These are phyloP conservation scores for Drosophila novamexicana DNA, from an alignment of 1,140 invertebrate genomes.

Conservation along the genomic window DNA sequence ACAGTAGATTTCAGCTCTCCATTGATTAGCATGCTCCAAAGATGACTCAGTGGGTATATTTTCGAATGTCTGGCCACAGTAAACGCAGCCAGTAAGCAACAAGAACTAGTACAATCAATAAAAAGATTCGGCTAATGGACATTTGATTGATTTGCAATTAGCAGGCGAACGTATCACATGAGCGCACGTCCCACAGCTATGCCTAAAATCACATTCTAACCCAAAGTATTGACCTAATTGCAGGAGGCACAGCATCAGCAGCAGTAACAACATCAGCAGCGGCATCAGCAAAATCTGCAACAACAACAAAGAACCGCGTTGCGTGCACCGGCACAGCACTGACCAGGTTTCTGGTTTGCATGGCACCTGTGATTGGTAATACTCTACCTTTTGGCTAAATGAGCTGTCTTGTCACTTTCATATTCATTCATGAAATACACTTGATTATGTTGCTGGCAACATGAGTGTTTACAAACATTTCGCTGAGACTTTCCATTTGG, in stretches of 20 bases:
- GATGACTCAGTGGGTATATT: slow-evolving; percentile 58
- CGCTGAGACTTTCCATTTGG: not conserved
- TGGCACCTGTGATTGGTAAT: slow-evolving; percentile 84
- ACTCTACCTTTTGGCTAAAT: slow-evolving; percentile 6
- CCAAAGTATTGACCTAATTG: slow-evolving; percentile 70
- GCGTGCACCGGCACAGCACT: slow-evolving; percentile 69
- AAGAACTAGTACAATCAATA: slow-evolving; percentile 23
- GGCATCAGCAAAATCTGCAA: slow-evolving; percentile 5
- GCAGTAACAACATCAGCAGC: slow-evolving; percentile 28
- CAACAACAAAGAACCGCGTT: slow-evolving; percentile 32
- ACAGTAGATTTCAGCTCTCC: not conserved
- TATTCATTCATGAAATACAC: slow-evolving; percentile 45
- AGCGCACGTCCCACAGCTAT: slow-evolving; percentile 22
- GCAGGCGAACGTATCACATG: slow-evolving; percentile 67
- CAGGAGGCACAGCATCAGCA: slow-evolving; percentile 36
- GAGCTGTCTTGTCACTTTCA: slow-evolving; percentile 5
- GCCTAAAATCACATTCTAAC: slow-evolving; percentile 26
- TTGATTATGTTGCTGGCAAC: slow-evolving; percentile 34
- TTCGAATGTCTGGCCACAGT: slow-evolving; percentile 19
- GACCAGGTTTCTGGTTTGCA: slow-evolving; percentile 81
- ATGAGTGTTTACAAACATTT: slow-evolving; percentile 39
- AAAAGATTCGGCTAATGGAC: slow-evolving; percentile 50
- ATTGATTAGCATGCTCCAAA: slow-evolving; percentile 31
- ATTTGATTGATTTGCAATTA: slow-evolving; percentile 78
- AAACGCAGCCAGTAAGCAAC: slow-evolving; percentile 2